Evolutionary conservation across 1,140 invertebrate genomes (phyloP), one percentile per base, ranked within the genome.

Genomic region (Trichoplusia ni): DNA sequence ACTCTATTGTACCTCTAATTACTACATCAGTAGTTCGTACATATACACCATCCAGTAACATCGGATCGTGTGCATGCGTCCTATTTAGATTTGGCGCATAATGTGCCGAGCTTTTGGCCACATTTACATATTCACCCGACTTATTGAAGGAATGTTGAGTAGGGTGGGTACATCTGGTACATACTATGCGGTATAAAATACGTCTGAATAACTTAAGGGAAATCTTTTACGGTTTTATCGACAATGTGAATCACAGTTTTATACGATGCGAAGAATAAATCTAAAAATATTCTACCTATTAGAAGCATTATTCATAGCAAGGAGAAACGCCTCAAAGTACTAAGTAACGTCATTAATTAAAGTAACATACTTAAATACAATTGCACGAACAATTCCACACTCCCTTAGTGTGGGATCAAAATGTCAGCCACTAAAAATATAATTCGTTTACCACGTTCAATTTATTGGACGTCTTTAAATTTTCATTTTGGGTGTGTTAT

Each of bases 121-220:
- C 35, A 58, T 58, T 58, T 58, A 58, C 53, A 58, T 58, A 54
- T 25, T 54, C 14, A 23, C 18, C 16, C 49, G 33, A 38, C 33
- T 13, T 37, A 29, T n/a, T 29, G 37, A 19, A 42, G 13, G 37
- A 27, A 56, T 40, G 29, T 58, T n/a, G n/a, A 29, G 31, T 29
- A 13, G 21, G 21, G 49, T 8, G 19, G 31, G 14, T 33, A 31
- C 3, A 2, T 31, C 11, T 56, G 3, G 9, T 9, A 18, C 13
- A 37, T 11, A 46, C 25, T 16, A 40, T 35, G 16, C 29, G 27
- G 7, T 33, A 2, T 8, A n/a, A n/a, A n/a, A n/a, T 33, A 19
- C 19, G 5, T 27, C 8, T 27, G 14, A 40, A 6, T 56, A 5
- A n/a, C 27, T 16, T 29, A 23, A 29, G 0, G 7, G 14, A 16